A percentile compares a stretch with the other conserved stretches of the same genome.
These are phyloP conservation scores for Enteromius unitaeniatus DNA, from an alignment of 2,797 vertebrate genomes.

Conservation along the genomic window DNA sequence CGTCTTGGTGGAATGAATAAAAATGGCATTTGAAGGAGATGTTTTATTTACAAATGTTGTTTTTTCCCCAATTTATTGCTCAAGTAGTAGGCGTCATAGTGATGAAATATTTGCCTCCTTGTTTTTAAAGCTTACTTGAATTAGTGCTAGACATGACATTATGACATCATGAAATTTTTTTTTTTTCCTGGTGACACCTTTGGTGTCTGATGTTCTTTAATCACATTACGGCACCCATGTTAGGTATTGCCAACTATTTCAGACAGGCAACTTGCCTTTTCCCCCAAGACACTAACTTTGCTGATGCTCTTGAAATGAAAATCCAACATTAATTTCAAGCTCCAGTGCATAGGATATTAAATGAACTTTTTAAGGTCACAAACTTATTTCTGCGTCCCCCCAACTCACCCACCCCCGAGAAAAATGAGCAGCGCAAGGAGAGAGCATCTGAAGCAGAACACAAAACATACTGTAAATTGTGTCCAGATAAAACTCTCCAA, in stretches of 20 bases:
- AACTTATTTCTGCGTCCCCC: constrained; percentile 27
- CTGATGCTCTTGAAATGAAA: constrained; percentile 56
- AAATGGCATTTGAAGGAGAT: background rate
- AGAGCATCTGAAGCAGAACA: constrained; percentile 29
- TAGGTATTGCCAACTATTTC: constrained; percentile 17
- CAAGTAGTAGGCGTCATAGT: background rate
- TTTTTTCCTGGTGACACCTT: background rate
- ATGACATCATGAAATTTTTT: background rate
- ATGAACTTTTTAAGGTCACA: constrained; percentile 52
- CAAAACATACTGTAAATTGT: constrained; percentile 14
- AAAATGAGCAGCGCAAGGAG: constrained; percentile 16
- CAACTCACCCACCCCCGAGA: background rate
- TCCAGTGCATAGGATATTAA: constrained; percentile 48
- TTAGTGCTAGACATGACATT: background rate
- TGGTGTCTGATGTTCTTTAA: background rate
- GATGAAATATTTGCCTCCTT: background rate
- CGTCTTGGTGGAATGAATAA: background rate
- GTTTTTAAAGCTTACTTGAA: constrained; percentile 2
- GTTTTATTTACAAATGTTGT: background rate
- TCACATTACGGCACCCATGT: constrained; percentile 38
- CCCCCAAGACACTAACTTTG: constrained; percentile 42
- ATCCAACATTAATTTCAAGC: constrained; percentile 60
- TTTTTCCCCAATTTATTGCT: background rate
- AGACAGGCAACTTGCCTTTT: constrained; percentile 38
- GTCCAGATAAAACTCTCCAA: background rate